Conservation (phyloP, 2,888 invertebrate species). For the Cheilosia soror region DNA sequence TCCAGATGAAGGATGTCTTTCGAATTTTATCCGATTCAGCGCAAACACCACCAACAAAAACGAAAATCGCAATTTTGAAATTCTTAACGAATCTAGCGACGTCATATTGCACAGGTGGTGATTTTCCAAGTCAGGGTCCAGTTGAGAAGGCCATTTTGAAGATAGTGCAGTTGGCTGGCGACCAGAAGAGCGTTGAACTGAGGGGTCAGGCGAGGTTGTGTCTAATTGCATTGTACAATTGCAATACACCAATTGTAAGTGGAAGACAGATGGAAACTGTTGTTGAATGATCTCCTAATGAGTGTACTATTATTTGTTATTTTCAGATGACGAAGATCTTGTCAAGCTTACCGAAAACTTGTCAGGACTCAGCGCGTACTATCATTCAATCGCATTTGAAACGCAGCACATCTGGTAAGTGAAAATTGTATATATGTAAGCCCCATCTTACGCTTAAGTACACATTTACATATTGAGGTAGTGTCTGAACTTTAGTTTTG, state of each 20-base stretch:
- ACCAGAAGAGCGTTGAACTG: constrained; percentile 89
- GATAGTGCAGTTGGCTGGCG: constrained; percentile 88
- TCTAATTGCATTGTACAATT: constrained; percentile 94
- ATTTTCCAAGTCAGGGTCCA: constrained; percentile 83
- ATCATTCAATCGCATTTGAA: constrained; percentile 90
- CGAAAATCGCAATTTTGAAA: constrained; percentile 90
- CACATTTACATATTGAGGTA: constrained; percentile 54
- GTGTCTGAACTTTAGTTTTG: constrained; percentile 33
- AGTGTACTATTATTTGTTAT: constrained; percentile 13
- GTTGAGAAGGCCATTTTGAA: constrained; percentile 89
- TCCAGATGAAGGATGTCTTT: constrained; percentile 87
- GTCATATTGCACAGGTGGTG: constrained; percentile 85
- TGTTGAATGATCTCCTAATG: background rate
- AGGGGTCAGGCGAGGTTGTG: constrained; percentile 88
- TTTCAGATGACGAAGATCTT: constrained; percentile 92
- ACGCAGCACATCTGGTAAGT: constrained; percentile 85
- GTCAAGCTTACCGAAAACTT: constrained; percentile 89
- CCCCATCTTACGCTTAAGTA: constrained; percentile 22
- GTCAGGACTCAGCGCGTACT: constrained; percentile 89
- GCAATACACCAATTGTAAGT: constrained; percentile 90
- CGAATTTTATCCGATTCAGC: constrained; percentile 95
- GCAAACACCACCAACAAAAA: constrained; percentile 94
- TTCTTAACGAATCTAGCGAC: constrained; percentile 89
- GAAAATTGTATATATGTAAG: background rate
- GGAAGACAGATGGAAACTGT: background rate